Base-by-base conservation (phyloP, 2,797 vertebrate genomes). In the Rhinogobio ventralis region DNA sequence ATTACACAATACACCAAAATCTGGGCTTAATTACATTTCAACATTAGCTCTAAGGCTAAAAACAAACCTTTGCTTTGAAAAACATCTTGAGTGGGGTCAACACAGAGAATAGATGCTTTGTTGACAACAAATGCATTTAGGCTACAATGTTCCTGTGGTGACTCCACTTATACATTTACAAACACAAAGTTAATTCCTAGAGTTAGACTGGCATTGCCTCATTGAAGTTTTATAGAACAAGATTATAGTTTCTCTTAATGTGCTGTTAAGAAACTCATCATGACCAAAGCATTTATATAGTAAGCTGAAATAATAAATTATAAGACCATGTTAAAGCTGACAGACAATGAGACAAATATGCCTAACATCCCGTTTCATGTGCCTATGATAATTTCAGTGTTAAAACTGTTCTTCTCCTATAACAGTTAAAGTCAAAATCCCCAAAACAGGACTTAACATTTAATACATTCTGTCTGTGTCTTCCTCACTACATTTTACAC, bases 1-100 rank as follows among this genome's bases (percentile, higher is more conserved):
- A 78, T 75, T 79, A 73, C 55, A 84, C 55, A 87, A 89, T 86
- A 88, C 79, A 75, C 71, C 55, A 85, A 81, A 51, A 85, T 87
- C 86, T 88, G 82, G 39, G 82, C 64, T 68, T 67, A 68, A 14
- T 53, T 67, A 76, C 46, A 57, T 36, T 28, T 68, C 46, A 33
- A 45, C 30, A 71, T 78, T 84, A 84, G 64, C 82, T 42, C 82
- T 19, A 71, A 60, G 39, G 82, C 74, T 84, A 84, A 84, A 82
- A 60, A 72, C 73, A 81, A 71, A 69, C 36, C 64, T 76, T 83
- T 77, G 62, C 82, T 42, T 74, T 68, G 81, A 89, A 55, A 90
- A 80, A 67, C 39, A 64, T 79, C 28, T 42, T 14, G 49, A 77
- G 49, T 69, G 62, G 49, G 68, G 75, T 79, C 75, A 79, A 53